Evolutionary conservation across 2,113 vertebrate genomes (phyloP), one percentile per base, ranked within the genome.

Genomic region (Eublepharis macularius): DNA sequence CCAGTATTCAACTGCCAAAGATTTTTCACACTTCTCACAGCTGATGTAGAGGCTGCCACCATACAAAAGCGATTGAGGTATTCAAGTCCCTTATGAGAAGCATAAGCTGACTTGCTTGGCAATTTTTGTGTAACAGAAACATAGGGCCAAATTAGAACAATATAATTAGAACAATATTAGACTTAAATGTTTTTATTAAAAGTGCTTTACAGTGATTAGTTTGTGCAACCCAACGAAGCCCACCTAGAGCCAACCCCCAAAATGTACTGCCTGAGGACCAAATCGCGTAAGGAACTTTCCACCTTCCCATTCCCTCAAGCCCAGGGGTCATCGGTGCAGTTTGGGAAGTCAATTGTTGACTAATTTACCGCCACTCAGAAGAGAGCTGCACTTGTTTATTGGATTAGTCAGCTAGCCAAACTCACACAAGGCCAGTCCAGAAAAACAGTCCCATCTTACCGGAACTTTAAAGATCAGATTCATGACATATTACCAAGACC

Each of bases 181-280:
- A 63, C 43, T 39, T 79, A 85, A 72, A 60, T 68, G 49, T 10
- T 80, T 85, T 86, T 86, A 86, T 79, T 85, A 86, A 80, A 86
- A 86, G 84, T 86, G 77, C 84, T 80, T 86, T 86, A 86, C 84
- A 86, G 69, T 80, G 77, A 86, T 41, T 65, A 32, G 4, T 80
- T 72, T 80, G 54, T 74, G 54, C 84, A 80, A 86, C 43, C 68
- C 69, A 13, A 74, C 77, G 4, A 65, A 74, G 43, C 63, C 68
- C 54, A 47, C 26, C 43, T 32, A 80, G 70, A 80, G 60, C 29
- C 60, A 63, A 7, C 24, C 47, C 63, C 57, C 17, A 36, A 70
- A 60, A 72, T 19, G 16, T 16, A 29, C 51, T 24, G 51, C 76
- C 65, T 17, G 19, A 85, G 49, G 19, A 32, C 26, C 66, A 10